Evolutionary conservation across 2,888 invertebrate genomes (phyloP).

Genomic region (Drosophila falleni): DNA sequence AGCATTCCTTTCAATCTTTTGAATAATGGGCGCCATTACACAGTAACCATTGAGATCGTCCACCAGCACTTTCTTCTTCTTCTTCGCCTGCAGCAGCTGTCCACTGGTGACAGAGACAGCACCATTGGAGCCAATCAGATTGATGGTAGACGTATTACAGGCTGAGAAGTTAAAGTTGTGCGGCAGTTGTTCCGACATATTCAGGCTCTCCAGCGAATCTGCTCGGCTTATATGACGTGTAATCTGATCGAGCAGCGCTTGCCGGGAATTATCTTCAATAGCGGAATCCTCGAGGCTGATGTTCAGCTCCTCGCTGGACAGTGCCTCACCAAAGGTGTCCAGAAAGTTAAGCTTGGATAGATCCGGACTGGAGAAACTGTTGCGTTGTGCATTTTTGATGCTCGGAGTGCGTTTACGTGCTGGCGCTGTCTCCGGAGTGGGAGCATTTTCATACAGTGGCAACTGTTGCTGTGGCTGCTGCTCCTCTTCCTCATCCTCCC

Average conservation of each 20-base stretch:
- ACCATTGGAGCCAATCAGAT: conserved; percentile 84
- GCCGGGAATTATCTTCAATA: conserved; percentile 56
- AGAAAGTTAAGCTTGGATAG: conserved; percentile 82
- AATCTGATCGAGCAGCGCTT: conserved; percentile 48
- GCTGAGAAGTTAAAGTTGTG: conserved; percentile 85
- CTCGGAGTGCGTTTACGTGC: conserved; percentile 32
- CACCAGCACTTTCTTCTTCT: conserved; percentile 76
- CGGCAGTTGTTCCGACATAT: conserved; percentile 83
- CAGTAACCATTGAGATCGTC: conserved; percentile 85
- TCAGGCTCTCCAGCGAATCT: conserved; percentile 78
- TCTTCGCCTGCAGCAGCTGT: conserved; percentile 53
- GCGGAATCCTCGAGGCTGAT: conserved; percentile 74
- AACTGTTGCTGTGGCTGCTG: conserved; percentile 16
- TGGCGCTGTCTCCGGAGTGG: conserved; percentile 52
- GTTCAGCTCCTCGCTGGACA: conserved; percentile 68
- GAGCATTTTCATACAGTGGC: conserved; percentile 66
- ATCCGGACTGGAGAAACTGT: conserved; percentile 85
- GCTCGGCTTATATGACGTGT: conserved; percentile 51
- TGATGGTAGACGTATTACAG: conserved; percentile 83
- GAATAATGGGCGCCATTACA: conserved; percentile 84
- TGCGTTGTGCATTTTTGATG: conserved; percentile 77
- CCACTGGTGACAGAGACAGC: conserved; percentile 62
- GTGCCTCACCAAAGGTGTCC: conserved; percentile 76
- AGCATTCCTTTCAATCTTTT: conserved; percentile 47
- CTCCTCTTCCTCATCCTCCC: conserved; percentile 7